A percentile compares a stretch with the other conserved stretches of the same genome.
These are phyloP conservation scores for Pelodytes ibericus DNA, from an alignment of 2,797 vertebrate species.

Conservation along the genomic window DNA sequence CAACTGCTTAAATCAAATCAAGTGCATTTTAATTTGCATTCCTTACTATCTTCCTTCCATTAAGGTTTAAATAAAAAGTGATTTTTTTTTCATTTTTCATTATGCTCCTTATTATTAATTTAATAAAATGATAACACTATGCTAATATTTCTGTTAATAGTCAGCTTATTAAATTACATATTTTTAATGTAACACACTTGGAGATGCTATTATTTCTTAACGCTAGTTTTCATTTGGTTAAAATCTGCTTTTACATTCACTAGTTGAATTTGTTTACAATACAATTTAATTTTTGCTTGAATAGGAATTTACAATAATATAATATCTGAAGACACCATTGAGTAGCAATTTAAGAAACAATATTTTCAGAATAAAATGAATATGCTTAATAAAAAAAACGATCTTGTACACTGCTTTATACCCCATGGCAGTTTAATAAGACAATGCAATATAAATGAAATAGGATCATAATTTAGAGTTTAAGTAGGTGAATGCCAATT, in stretches of 20 bases:
- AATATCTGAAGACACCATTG: conserved; percentile 7
- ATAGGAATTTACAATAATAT: conserved; percentile 60
- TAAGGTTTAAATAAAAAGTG: conserved; percentile 71
- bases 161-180: conserved; percentile 69
- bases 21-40: conserved; percentile 70
- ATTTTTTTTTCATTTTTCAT: conserved; percentile 69
- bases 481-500: too few species aligned
- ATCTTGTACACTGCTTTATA: too few species aligned
- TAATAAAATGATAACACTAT: conserved; percentile 71
- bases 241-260: conserved; percentile 62
- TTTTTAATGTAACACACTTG: conserved; percentile 60
- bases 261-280: conserved; percentile 66
- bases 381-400: background rate
- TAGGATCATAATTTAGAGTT: too few species aligned
- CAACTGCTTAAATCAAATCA: conserved; percentile 70
- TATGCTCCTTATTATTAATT: conserved; percentile 71
- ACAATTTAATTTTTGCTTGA: conserved; percentile 60
- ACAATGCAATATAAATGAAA: background rate
- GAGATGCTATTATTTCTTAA: conserved; percentile 59
- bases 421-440: background rate
- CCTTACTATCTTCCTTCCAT: conserved; percentile 66
- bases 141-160: conserved; percentile 68
- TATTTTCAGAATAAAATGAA: background rate
- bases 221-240: conserved; percentile 60
- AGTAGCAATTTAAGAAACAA: background rate